phyloP scores from a whole-genome alignment of 2,113 vertebrate genomes.

The Corydoras maculifer region DNA sequence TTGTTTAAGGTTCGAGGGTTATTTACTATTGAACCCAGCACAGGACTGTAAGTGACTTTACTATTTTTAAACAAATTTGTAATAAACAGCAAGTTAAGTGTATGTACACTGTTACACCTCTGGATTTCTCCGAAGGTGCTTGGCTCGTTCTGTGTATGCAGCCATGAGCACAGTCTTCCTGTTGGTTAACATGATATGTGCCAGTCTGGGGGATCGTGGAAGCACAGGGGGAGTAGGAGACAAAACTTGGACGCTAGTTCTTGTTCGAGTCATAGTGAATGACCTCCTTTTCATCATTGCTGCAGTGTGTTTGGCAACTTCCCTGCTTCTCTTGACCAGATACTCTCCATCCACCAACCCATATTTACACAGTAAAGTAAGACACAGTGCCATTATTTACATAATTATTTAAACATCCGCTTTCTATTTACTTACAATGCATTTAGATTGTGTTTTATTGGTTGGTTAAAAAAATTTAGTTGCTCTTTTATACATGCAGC shows the following conservation, averaged over 20 bases:
- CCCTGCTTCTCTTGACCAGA: slow-evolving; percentile 71
- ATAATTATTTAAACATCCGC: too few species aligned
- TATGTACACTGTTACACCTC: background rate
- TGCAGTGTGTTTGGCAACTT: slow-evolving; percentile 69
- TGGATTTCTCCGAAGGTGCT: slow-evolving; percentile 40
- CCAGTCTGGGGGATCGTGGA: slow-evolving; percentile 58
- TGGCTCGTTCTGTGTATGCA: slow-evolving; percentile 49
- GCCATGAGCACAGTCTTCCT: slow-evolving; percentile 68
- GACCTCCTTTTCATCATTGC: slow-evolving; percentile 79
- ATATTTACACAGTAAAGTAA: slow-evolving; percentile 77
- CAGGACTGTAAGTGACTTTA: slow-evolving; percentile 68
- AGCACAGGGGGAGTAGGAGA: slow-evolving; percentile 43
- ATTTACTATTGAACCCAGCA: slow-evolving; percentile 59
- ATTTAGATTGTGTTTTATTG: too few species aligned
- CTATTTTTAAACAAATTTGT: background rate
- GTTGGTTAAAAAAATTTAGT: too few species aligned
- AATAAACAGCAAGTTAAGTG: background rate
- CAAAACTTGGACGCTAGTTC: slow-evolving; percentile 71
- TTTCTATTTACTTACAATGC: too few species aligned
- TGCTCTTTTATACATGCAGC: too few species aligned
- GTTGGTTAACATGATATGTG: slow-evolving; percentile 72
- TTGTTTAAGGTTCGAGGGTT: slow-evolving; percentile 74
- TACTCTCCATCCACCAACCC: slow-evolving; percentile 68
- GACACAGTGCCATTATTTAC: background rate
- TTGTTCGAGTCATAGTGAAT: slow-evolving; percentile 77